Evolutionary conservation across 2,888 invertebrate genomes (phyloP).

Genomic region (Drosophila rellima): DNA sequence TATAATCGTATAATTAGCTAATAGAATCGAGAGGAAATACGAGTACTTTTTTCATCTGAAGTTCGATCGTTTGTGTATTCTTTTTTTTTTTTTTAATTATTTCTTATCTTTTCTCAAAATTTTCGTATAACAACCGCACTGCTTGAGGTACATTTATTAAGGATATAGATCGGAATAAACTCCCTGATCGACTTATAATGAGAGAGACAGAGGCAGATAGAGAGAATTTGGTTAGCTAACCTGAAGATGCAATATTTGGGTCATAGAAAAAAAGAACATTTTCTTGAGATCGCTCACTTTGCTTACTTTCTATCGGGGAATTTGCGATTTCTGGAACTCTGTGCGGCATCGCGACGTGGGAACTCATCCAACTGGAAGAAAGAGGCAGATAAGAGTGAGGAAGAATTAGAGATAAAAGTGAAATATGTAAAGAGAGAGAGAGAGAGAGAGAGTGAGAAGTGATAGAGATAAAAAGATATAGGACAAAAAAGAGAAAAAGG

Average conservation of each 20-base stretch:
- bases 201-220: slow-evolving; percentile 21
- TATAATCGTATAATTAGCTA: slow-evolving; percentile 61
- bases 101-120: slow-evolving; percentile 3
- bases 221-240: slow-evolving; percentile 45
- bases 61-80: neutral
- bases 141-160: slow-evolving; percentile 78
- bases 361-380: slow-evolving; percentile 80
- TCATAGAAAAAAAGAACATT: slow-evolving; percentile 15
- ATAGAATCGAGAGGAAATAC: slow-evolving; percentile 55
- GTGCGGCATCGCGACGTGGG: slow-evolving; percentile 82
- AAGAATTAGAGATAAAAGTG: neutral
- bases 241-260: slow-evolving; percentile 50
- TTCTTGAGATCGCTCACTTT: slow-evolving; percentile 7
- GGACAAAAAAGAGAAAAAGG: neutral
- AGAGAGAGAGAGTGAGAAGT: neutral
- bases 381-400: slow-evolving; percentile 5
- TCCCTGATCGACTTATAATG: slow-evolving; percentile 34
- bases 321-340: slow-evolving; percentile 80
- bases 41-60: slow-evolving; percentile 34
- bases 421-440: neutral
- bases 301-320: slow-evolving; percentile 81
- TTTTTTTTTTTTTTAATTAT: neutral
- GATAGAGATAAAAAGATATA: neutral
- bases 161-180: slow-evolving; percentile 63
- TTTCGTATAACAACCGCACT: slow-evolving; percentile 71